Conservation (phyloP, 2,797 vertebrate genomes). For the Chromis chromis region DNA sequence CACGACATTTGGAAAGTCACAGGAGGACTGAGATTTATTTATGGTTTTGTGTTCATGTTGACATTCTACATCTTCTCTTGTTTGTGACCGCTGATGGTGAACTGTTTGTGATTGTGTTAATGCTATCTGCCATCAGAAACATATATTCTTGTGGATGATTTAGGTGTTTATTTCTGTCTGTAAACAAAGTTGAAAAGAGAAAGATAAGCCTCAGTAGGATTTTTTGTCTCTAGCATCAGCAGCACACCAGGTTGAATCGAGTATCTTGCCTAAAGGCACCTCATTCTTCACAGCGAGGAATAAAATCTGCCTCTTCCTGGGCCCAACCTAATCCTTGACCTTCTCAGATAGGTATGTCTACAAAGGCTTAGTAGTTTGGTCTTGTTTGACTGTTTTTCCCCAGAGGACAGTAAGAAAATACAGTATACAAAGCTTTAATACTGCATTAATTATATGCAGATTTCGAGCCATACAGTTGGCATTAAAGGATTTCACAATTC, state of each 20-base stretch:
- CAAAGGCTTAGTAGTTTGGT: not conserved
- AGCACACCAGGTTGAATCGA: not conserved
- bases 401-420: not conserved
- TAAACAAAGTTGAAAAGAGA: slow-evolving; percentile 4
- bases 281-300: not conserved
- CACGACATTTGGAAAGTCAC: too few relatives aligned
- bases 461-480: not conserved
- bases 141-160: too few relatives aligned
- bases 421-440: not conserved
- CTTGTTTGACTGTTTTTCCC: not conserved
- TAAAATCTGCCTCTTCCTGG: not conserved
- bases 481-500: not conserved
- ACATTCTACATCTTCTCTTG: too few relatives aligned
- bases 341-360: slow-evolving; percentile 1
- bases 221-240: not conserved
- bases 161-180: slow-evolving; percentile 1
- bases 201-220: not conserved
- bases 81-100: too few relatives aligned
- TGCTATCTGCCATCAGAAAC: not conserved
- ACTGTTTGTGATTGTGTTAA: too few relatives aligned
- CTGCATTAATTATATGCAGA: not conserved
- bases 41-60: too few relatives aligned
- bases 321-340: not conserved
- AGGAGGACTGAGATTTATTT: too few relatives aligned
- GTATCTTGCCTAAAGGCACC: slow-evolving; percentile 3